phyloP scores from a whole-genome alignment of 2,113 vertebrate species.

The Paratilapia polleni region DNA sequence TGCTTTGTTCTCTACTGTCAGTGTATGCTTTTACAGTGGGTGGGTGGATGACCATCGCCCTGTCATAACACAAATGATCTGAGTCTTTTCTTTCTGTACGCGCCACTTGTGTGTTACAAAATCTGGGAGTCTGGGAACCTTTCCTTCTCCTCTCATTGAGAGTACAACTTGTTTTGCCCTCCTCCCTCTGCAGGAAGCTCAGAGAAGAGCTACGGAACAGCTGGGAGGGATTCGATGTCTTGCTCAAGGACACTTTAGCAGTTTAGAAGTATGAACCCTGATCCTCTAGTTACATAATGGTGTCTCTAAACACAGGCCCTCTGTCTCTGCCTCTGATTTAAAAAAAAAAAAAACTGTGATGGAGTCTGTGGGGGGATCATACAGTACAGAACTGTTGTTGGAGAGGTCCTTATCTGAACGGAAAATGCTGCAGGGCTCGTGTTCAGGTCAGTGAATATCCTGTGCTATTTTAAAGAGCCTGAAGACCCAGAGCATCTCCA shows the following conservation, averaged over 20 bases:
- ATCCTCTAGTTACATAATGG: background rate
- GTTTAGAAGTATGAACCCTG: background rate
- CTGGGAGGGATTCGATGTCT: background rate
- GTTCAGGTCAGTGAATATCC: constrained; percentile 16
- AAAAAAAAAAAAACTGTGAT: background rate
- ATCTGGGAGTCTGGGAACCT: background rate
- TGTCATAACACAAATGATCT: background rate
- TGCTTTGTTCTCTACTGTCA: background rate
- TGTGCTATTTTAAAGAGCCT: background rate
- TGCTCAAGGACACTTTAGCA: background rate
- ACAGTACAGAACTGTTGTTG: background rate
- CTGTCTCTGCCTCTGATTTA: background rate
- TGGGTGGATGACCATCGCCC: background rate
- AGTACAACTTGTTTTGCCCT: background rate
- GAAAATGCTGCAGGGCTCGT: background rate
- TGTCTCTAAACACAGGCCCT: background rate
- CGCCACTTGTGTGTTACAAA: background rate
- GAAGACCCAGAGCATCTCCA: background rate
- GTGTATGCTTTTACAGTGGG: background rate
- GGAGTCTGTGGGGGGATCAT: too few relatives aligned
- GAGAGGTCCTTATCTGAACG: background rate
- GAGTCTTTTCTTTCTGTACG: background rate
- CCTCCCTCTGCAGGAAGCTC: background rate
- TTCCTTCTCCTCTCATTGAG: background rate
- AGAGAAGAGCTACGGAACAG: background rate